Conservation (phyloP, 2,113 vertebrate genomes). For the Lontra canadensis region DNA sequence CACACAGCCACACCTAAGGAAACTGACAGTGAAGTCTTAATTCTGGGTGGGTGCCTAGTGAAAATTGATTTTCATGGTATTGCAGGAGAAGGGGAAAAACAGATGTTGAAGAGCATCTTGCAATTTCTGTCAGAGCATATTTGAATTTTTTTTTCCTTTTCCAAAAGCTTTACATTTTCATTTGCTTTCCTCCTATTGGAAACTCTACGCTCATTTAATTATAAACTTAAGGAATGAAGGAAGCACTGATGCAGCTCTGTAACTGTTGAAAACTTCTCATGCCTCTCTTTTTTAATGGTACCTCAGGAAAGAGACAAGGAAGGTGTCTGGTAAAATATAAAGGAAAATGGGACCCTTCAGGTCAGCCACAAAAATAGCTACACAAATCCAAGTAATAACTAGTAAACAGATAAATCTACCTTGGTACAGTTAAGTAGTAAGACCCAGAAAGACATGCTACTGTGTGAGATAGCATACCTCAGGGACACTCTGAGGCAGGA, state of each 20-base stretch:
- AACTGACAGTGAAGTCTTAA: background rate
- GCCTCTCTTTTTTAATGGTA: slow-evolving; percentile 33
- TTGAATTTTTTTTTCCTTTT: slow-evolving; percentile 52
- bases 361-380: slow-evolving; percentile 67
- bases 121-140: background rate
- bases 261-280: slow-evolving; percentile 64
- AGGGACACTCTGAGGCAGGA: slow-evolving; percentile 46
- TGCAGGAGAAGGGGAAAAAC: background rate
- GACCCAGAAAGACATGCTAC: slow-evolving; percentile 64
- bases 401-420: slow-evolving; percentile 82
- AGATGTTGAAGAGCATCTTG: background rate
- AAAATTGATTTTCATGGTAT: background rate
- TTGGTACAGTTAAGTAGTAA: slow-evolving; percentile 50
- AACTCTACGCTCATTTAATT: slow-evolving; percentile 78
- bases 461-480: slow-evolving; percentile 71
- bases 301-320: slow-evolving; percentile 70
- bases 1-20: background rate
- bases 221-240: slow-evolving; percentile 37
- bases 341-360: slow-evolving; percentile 73
- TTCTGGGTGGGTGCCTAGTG: background rate
- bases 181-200: slow-evolving; percentile 75
- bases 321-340: slow-evolving; percentile 68
- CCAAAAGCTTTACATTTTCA: slow-evolving; percentile 75
- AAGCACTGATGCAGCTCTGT: background rate
- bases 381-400: slow-evolving; percentile 68